These are phyloP conservation scores for Xestobium rufovillosum DNA, from an alignment of 2,888 invertebrate species.

Conservation along the genomic window DNA sequence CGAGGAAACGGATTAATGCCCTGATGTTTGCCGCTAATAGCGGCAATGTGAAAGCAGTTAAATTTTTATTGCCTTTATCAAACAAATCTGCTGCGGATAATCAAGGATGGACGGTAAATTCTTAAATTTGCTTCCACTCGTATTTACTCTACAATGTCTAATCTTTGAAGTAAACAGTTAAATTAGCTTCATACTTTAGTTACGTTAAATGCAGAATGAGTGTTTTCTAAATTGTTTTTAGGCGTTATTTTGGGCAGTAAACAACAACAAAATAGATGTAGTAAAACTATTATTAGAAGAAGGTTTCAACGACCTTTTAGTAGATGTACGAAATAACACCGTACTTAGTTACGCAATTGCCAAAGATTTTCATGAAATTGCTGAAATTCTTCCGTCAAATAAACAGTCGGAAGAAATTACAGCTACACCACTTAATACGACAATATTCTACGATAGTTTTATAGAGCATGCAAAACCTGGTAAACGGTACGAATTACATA, in stretches of 20 bases:
- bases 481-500: too few relatives aligned
- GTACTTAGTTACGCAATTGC: slow-evolving; percentile 48
- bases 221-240: slow-evolving; percentile 35
- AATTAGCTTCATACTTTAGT: too few relatives aligned
- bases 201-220: too few relatives aligned
- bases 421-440: too few relatives aligned
- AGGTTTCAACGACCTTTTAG: slow-evolving; percentile 46
- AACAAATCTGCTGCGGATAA: slow-evolving; percentile 53
- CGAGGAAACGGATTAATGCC: slow-evolving; percentile 54
- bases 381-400: slow-evolving; percentile 42
- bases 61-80: slow-evolving; percentile 47
- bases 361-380: slow-evolving; percentile 47
- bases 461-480: too few relatives aligned
- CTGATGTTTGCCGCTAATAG: slow-evolving; percentile 55
- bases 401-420: slow-evolving; percentile 30
- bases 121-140: too few relatives aligned
- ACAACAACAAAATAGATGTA: slow-evolving; percentile 49
- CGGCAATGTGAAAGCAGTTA: slow-evolving; percentile 48
- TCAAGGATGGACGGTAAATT: slow-evolving; percentile 58
- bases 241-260: slow-evolving; percentile 58
- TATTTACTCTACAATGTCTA: too few relatives aligned
- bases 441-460: too few relatives aligned
- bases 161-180: too few relatives aligned
- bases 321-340: slow-evolving; percentile 47
- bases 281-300: slow-evolving; percentile 48